phyloP scores from a whole-genome alignment of 2,888 invertebrate genomes.

The Nomada ruficornis region DNA sequence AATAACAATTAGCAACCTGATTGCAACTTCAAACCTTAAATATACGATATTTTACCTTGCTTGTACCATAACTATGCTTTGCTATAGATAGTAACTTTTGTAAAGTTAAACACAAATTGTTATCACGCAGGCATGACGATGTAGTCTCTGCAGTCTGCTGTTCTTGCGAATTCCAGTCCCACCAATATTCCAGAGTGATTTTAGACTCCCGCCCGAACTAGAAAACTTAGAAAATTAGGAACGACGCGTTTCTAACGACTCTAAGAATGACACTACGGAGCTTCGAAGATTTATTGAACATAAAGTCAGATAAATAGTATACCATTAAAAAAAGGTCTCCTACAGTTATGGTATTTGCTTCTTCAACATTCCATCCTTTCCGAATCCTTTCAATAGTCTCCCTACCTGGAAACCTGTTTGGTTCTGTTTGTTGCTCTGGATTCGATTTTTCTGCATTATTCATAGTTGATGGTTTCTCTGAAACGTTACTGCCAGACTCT shows the following conservation, averaged over 20 bases:
- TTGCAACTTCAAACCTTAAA: background rate
- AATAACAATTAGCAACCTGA: background rate
- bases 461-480: conserved; percentile 84
- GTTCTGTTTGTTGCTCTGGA: conserved; percentile 70
- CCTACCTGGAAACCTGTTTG: conserved; percentile 82
- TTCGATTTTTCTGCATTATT: conserved; percentile 67
- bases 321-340: conserved; percentile 97
- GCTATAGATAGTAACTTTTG: conserved; percentile 84
- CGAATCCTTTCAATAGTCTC: conserved; percentile 82
- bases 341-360: conserved; percentile 92
- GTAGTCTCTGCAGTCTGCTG: conserved; percentile 55
- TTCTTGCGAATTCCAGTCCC: conserved; percentile 86
- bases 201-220: conserved; percentile 91
- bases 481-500: conserved; percentile 83
- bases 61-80: conserved; percentile 83
- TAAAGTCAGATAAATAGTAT: background rate
- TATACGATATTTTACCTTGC: conserved; percentile 80
- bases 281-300: background rate
- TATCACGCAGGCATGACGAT: conserved; percentile 66
- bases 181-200: conserved; percentile 92
- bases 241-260: conserved; percentile 23
- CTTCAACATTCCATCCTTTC: conserved; percentile 91
- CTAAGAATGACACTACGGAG: background rate
- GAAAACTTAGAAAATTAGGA: conserved; percentile 69
- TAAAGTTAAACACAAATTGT: conserved; percentile 79